A percentile compares a stretch with the other conserved stretches of the same genome.
phyloP scores from a whole-genome alignment of 2,113 vertebrate species.

The Xyrauchen texanus region DNA sequence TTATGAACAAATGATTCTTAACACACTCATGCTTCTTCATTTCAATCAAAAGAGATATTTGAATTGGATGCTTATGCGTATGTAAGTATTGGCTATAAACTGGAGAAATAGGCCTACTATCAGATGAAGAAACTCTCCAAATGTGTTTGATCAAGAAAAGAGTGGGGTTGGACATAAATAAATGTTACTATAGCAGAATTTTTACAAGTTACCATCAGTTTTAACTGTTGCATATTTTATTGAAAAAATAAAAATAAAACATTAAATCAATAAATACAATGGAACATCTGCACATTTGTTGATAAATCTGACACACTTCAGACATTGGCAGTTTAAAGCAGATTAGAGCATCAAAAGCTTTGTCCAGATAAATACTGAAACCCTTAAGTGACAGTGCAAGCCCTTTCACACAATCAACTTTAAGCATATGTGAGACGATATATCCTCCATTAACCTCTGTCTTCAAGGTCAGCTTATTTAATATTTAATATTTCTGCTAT shows the following conservation, averaged over 20 bases:
- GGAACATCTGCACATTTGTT: conserved; percentile 56
- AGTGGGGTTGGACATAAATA: too few species aligned
- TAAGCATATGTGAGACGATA: conserved; percentile 40
- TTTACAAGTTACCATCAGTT: neutral
- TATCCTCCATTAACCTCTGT: conserved; percentile 20
- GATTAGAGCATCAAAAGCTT: conserved; percentile 56
- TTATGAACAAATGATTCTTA: too few species aligned
- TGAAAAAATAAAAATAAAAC: too few species aligned
- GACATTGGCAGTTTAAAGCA: conserved; percentile 57
- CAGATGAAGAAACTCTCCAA: too few species aligned
- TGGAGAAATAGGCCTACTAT: too few species aligned
- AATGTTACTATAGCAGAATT: too few species aligned
- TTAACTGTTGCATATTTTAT: conserved; percentile 2
- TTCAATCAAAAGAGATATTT: too few species aligned
- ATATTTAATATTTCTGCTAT: too few species aligned
- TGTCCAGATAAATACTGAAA: conserved; percentile 44
- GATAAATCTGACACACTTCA: conserved; percentile 45
- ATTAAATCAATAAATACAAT: conserved; percentile 1
- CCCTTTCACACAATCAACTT: conserved; percentile 36
- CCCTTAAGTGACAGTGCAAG: conserved; percentile 44
- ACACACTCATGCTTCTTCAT: too few species aligned
- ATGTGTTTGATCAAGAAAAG: too few species aligned
- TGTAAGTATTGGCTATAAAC: too few species aligned
- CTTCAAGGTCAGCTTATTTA: neutral
- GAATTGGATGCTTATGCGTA: too few species aligned